These are phyloP conservation scores for Stegophylla sp. DNA, from an alignment of 2,888 invertebrate genomes.

Conservation along the genomic window DNA sequence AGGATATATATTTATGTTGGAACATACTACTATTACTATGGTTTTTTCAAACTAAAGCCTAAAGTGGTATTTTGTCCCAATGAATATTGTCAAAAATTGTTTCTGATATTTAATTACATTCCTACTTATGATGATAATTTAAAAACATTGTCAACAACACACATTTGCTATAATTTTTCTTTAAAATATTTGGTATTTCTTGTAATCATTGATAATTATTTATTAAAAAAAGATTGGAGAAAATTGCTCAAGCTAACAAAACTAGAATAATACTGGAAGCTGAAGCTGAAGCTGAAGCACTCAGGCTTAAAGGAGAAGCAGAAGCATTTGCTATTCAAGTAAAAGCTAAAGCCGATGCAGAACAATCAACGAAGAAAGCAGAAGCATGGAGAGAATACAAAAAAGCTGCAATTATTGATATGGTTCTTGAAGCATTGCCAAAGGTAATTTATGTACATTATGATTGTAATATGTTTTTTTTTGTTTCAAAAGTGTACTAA, in stretches of 20 bases:
- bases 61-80: too few species aligned
- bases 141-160: too few species aligned
- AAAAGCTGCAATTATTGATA: slow-evolving; percentile 93
- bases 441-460: slow-evolving; percentile 71
- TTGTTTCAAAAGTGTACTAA: neutral
- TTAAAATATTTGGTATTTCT: too few species aligned
- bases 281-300: slow-evolving; percentile 92
- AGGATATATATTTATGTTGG: too few species aligned
- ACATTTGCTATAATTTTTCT: too few species aligned
- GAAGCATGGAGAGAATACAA: slow-evolving; percentile 97
- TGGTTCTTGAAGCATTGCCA: slow-evolving; percentile 93
- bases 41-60: too few species aligned
- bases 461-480: neutral
- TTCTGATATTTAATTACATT: too few species aligned
- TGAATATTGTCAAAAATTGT: too few species aligned
- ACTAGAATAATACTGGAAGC: slow-evolving; percentile 90
- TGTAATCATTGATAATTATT: neutral
- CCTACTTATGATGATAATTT: too few species aligned
- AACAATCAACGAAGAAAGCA: slow-evolving; percentile 96
- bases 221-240: slow-evolving; percentile 74
- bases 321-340: slow-evolving; percentile 93
- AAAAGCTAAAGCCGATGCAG: slow-evolving; percentile 94
- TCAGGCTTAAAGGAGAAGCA: slow-evolving; percentile 83
- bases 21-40: too few species aligned
- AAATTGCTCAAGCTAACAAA: slow-evolving; percentile 91